phyloP scores from a whole-genome alignment of 2,888 invertebrate genomes.

The Nephrotoma guestfalica region DNA sequence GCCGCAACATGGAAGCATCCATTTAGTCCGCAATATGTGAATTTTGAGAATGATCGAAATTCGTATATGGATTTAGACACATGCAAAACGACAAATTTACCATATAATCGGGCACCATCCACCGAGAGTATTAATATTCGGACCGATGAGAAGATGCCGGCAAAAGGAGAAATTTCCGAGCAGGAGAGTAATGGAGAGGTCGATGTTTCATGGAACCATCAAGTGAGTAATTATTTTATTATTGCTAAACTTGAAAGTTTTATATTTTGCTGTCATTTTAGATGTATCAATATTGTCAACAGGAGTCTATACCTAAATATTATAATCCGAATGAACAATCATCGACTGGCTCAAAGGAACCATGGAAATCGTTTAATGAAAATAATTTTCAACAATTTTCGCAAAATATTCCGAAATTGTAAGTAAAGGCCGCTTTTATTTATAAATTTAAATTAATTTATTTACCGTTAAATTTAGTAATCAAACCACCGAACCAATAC shows the following conservation, averaged over 20 bases:
- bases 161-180: conserved; percentile 71
- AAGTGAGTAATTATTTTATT: conserved; percentile 35
- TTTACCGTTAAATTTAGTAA: neutral
- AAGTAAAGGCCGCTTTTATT: neutral
- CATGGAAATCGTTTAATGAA: neutral
- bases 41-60: conserved; percentile 21
- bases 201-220: conserved; percentile 54
- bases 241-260: neutral
- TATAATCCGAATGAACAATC: neutral
- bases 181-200: conserved; percentile 75
- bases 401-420: conserved; percentile 1
- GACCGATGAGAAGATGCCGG: conserved; percentile 77
- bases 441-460: neutral
- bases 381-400: neutral
- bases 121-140: conserved; percentile 53
- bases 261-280: neutral
- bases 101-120: conserved; percentile 14
- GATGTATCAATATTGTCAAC: neutral
- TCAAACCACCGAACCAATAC: neutral
- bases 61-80: conserved; percentile 31
- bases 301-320: neutral
- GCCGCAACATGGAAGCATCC: conserved; percentile 7
- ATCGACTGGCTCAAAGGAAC: neutral
- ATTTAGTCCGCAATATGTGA: conserved; percentile 17
- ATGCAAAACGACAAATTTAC: conserved; percentile 19